Evolutionary conservation across 2,888 invertebrate species (phyloP).

Genomic region (Dryomyza anilis): DNA sequence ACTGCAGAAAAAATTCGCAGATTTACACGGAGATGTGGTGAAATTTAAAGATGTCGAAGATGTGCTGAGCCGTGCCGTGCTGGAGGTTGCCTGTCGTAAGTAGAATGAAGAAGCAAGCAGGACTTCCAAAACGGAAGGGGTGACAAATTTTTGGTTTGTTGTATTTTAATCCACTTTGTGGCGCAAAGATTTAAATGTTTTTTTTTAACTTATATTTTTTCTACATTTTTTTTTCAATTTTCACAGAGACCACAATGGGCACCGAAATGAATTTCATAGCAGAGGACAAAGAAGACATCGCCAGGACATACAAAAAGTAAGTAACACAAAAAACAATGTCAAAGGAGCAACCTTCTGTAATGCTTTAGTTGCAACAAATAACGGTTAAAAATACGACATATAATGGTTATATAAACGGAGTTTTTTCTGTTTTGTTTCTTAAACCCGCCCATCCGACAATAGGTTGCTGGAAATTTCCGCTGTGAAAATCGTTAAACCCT

Average conservation of each 20-base stretch:
- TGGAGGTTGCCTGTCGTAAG: conserved; percentile 57
- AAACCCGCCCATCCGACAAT: not conserved
- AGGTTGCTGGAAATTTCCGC: conserved; percentile 54
- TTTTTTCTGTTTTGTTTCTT: not conserved
- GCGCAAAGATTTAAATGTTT: not conserved
- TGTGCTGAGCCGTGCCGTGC: conserved; percentile 53
- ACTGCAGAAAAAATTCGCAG: conserved; percentile 45
- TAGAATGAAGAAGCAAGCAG: too few relatives aligned
- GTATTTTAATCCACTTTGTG: too few relatives aligned
- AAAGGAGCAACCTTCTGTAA: too few relatives aligned
- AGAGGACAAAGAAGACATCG: conserved; percentile 52
- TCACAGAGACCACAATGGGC: conserved; percentile 56
- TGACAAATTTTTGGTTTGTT: too few relatives aligned
- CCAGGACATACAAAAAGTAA: conserved; percentile 53
- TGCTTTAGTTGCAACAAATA: not conserved
- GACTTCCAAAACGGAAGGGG: too few relatives aligned
- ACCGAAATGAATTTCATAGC: conserved; percentile 53
- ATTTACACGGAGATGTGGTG: conserved; percentile 41
- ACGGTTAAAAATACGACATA: not conserved
- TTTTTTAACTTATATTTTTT: not conserved
- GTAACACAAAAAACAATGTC: conserved; percentile 11
- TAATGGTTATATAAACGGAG: not conserved
- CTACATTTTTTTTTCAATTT: not conserved
- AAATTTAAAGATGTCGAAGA: conserved; percentile 52
- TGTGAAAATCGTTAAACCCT: conserved; percentile 53